A percentile compares a stretch with the other conserved stretches of the same genome.
These are phyloP conservation scores for Arion vulgaris DNA, from an alignment of 1,140 invertebrate genomes.

Conservation along the genomic window DNA sequence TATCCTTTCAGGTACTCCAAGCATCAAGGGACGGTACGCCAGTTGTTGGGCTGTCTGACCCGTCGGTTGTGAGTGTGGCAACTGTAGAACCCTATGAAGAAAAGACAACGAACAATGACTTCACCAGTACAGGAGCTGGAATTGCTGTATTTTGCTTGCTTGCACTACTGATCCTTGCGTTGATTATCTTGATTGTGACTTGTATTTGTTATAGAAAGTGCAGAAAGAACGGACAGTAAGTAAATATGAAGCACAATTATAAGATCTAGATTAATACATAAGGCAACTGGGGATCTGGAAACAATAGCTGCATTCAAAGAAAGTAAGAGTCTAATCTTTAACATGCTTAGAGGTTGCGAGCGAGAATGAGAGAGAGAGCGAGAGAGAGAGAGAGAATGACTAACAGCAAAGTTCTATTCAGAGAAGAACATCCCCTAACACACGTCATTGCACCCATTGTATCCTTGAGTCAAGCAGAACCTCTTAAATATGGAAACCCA, in stretches of 20 bases:
- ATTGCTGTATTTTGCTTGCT: conserved; percentile 23
- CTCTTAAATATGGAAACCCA: too few species aligned
- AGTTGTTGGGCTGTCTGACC: conserved; percentile 5
- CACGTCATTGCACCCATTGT: too few species aligned
- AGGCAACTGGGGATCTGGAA: neutral
- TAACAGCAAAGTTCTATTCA: too few species aligned
- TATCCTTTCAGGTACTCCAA: conserved; percentile 25
- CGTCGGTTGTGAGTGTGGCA: neutral
- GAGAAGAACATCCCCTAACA: too few species aligned
- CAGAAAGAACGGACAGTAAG: neutral
- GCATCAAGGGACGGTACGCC: conserved; percentile 19
- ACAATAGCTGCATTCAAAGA: neutral
- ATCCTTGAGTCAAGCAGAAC: too few species aligned
- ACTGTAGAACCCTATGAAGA: neutral
- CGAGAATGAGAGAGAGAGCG: too few species aligned
- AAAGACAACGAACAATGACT: neutral
- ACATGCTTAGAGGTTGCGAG: too few species aligned
- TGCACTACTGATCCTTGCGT: conserved; percentile 1
- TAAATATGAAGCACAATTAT: neutral
- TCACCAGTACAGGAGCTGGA: neutral
- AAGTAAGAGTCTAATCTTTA: too few species aligned
- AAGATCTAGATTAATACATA: neutral
- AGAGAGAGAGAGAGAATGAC: too few species aligned
- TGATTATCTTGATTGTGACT: neutral
- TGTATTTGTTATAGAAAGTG: conserved; percentile 15